Conservation (phyloP, 2,888 invertebrate genomes). For the Oscheius sp. region DNA sequence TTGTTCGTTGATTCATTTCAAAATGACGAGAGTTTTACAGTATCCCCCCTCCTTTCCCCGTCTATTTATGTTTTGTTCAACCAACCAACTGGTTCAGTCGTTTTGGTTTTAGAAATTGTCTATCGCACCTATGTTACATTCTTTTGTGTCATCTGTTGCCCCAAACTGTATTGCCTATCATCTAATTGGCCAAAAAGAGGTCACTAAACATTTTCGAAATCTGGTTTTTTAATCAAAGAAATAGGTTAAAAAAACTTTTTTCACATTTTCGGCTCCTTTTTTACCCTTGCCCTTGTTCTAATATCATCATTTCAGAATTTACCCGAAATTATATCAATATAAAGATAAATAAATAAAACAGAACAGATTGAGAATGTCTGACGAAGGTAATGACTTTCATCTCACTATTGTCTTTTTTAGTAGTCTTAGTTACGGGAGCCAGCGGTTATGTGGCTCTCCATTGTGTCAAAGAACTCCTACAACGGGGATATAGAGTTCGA, state of each 20-base stretch:
- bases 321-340: no score
- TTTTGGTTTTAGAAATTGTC: no score
- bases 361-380: no score
- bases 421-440: conserved; percentile 74
- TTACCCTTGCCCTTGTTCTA: background rate
- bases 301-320: background rate
- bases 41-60: no score
- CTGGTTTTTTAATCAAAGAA: background rate
- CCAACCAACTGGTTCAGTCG: no score
- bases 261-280: background rate
- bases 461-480: conserved; percentile 72
- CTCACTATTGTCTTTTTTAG: conserved; percentile 27
- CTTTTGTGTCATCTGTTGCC: no score
- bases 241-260: background rate
- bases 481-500: conserved; percentile 73
- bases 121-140: no score
- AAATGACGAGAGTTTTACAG: no score
- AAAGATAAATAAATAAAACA: no score
- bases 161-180: background rate
- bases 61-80: no score
- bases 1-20: no score
- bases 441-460: conserved; percentile 74
- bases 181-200: background rate
- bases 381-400: background rate
- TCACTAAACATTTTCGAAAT: background rate